Evolutionary conservation across 1,140 invertebrate genomes (phyloP).

Genomic region (Danaus plexippus): DNA sequence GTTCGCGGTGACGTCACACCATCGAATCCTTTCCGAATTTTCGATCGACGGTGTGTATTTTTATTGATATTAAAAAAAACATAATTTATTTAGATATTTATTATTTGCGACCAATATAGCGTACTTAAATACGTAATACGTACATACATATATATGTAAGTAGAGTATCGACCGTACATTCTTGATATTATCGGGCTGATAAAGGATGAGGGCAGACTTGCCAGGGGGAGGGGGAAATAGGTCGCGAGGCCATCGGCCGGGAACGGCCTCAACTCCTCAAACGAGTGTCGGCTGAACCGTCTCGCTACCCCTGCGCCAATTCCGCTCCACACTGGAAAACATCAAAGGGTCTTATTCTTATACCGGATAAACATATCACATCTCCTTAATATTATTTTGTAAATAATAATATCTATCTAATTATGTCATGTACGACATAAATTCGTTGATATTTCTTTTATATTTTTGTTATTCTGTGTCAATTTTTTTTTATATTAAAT

Average conservation of each 20-base stretch:
- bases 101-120: too few species aligned
- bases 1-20: constrained; percentile 23
- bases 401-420: too few species aligned
- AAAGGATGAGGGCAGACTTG: constrained; percentile 39
- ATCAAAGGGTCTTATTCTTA: constrained; percentile 13
- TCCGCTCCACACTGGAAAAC: constrained; percentile 24
- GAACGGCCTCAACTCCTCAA: constrained; percentile 38
- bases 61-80: too few species aligned
- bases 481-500: too few species aligned
- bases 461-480: too few species aligned
- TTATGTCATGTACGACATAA: too few species aligned
- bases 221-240: constrained; percentile 46
- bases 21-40: constrained; percentile 19
- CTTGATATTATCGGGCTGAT: constrained; percentile 50
- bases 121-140: too few species aligned
- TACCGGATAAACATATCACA: constrained; percentile 1
- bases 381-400: too few species aligned
- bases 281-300: constrained; percentile 33
- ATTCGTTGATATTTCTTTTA: too few species aligned
- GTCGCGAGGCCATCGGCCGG: constrained; percentile 58
- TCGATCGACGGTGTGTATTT: constrained; percentile 7
- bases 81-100: too few species aligned
- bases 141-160: constrained; percentile 9
- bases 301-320: constrained; percentile 35
- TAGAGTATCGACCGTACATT: constrained; percentile 18